A percentile compares a stretch with the other conserved stretches of the same genome.
phyloP scores from a whole-genome alignment of 2,888 invertebrate species.

The Pteria penguin region DNA sequence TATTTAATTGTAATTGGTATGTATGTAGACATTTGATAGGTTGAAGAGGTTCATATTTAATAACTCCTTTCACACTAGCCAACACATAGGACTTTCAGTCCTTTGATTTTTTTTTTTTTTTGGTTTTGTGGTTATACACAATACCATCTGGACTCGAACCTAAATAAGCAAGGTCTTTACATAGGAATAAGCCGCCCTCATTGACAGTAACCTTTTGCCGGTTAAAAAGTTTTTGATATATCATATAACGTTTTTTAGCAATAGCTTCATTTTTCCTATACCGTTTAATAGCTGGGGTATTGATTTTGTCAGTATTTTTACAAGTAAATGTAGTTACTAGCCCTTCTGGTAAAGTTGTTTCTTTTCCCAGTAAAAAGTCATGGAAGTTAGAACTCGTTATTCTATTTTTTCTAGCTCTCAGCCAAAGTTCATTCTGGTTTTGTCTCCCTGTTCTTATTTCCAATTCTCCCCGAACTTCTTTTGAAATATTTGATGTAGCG shows the following conservation, averaged over 20 bases:
- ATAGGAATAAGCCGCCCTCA: slow-evolving; percentile 9
- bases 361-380: background rate
- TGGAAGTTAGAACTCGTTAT: slow-evolving; percentile 30
- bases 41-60: too few relatives aligned
- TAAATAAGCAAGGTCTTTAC: background rate
- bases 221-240: background rate
- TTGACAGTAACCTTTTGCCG: background rate
- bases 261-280: slow-evolving; percentile 11
- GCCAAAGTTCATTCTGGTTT: slow-evolving; percentile 20
- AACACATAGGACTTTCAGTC: too few relatives aligned
- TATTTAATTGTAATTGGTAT: too few relatives aligned
- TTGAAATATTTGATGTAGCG: background rate
- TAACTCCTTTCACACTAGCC: too few relatives aligned
- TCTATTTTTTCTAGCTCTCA: slow-evolving; percentile 7
- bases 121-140: background rate
- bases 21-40: too few relatives aligned
- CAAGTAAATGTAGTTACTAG: background rate
- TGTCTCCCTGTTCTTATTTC: slow-evolving; percentile 21
- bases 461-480: background rate
- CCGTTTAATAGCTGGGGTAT: slow-evolving; percentile 12
- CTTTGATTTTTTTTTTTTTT: background rate
- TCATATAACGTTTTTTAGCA: slow-evolving; percentile 22
- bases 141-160: slow-evolving; percentile 27
- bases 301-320: background rate
- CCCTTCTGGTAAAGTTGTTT: background rate